A percentile compares a stretch with the other conserved stretches of the same genome.
Evolutionary conservation across 2,888 invertebrate species (phyloP).

Genomic region (Melitaea athalia): DNA sequence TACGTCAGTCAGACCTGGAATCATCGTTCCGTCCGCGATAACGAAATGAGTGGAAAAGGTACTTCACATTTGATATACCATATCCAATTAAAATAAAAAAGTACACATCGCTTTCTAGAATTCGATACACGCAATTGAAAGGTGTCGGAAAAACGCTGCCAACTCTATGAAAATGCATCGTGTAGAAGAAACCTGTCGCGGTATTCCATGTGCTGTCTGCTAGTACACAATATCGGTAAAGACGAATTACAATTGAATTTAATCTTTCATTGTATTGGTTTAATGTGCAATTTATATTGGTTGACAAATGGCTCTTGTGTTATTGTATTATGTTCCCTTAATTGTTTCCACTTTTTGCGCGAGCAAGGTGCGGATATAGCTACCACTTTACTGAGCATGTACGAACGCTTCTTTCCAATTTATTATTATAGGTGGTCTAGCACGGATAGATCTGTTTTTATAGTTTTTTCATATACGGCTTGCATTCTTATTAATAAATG

Average conservation of each 20-base stretch:
- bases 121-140: slow-evolving; percentile 78
- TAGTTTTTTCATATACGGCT: slow-evolving; percentile 8
- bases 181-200: slow-evolving; percentile 72
- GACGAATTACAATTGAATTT: slow-evolving; percentile 59
- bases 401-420: slow-evolving; percentile 46
- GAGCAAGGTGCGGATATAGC: slow-evolving; percentile 78
- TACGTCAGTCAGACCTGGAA: slow-evolving; percentile 37
- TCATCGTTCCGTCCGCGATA: slow-evolving; percentile 37
- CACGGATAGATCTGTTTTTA: slow-evolving; percentile 20
- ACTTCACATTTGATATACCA: slow-evolving; percentile 41
- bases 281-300: slow-evolving; percentile 69
- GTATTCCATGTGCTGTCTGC: slow-evolving; percentile 71
- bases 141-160: slow-evolving; percentile 80
- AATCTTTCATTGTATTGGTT: slow-evolving; percentile 62
- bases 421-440: slow-evolving; percentile 49
- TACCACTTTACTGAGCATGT: slow-evolving; percentile 45
- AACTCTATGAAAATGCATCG: slow-evolving; percentile 80
- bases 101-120: slow-evolving; percentile 74
- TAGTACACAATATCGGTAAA: slow-evolving; percentile 58
- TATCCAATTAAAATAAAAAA: slow-evolving; percentile 47
- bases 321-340: slow-evolving; percentile 63
- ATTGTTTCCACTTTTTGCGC: slow-evolving; percentile 79
- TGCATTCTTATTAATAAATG: slow-evolving; percentile 10
- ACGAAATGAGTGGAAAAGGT: slow-evolving; percentile 31
- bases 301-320: slow-evolving; percentile 62